These are phyloP conservation scores for Tholera decimalis DNA, from an alignment of 2,888 invertebrate genomes.

Conservation along the genomic window DNA sequence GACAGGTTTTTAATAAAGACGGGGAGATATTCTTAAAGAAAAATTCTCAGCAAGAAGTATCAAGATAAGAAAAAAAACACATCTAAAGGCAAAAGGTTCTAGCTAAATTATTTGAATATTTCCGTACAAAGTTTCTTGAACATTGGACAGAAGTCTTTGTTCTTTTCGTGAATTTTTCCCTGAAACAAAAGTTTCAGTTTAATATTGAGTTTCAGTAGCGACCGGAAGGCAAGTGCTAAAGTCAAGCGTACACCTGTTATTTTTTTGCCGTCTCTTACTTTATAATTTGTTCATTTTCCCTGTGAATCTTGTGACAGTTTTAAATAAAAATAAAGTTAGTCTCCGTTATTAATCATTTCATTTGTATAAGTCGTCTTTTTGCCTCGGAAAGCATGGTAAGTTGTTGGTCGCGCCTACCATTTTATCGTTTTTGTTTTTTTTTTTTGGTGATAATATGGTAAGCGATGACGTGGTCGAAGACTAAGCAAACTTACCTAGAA, in stretches of 20 bases:
- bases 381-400: no score
- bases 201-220: slow-evolving; percentile 74
- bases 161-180: slow-evolving; percentile 77
- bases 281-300: slow-evolving; percentile 43
- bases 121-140: slow-evolving; percentile 60
- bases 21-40: background rate
- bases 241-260: slow-evolving; percentile 66
- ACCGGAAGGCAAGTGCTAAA: slow-evolving; percentile 56
- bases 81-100: slow-evolving; percentile 66
- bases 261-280: slow-evolving; percentile 44
- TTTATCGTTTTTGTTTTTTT: no score
- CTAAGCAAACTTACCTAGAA: no score
- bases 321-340: background rate
- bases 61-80: no score
- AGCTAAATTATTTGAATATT: slow-evolving; percentile 81
- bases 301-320: slow-evolving; percentile 16
- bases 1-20: no score
- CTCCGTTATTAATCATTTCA: no score
- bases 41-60: slow-evolving; percentile 1
- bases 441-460: no score
- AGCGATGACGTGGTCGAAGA: no score
- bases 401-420: no score
- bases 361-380: no score
- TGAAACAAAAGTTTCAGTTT: slow-evolving; percentile 71
- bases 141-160: slow-evolving; percentile 78